Evolutionary conservation across 2,888 invertebrate species (phyloP), one percentile per base, ranked within the genome.

Genomic region (Bimastos eiseni): DNA sequence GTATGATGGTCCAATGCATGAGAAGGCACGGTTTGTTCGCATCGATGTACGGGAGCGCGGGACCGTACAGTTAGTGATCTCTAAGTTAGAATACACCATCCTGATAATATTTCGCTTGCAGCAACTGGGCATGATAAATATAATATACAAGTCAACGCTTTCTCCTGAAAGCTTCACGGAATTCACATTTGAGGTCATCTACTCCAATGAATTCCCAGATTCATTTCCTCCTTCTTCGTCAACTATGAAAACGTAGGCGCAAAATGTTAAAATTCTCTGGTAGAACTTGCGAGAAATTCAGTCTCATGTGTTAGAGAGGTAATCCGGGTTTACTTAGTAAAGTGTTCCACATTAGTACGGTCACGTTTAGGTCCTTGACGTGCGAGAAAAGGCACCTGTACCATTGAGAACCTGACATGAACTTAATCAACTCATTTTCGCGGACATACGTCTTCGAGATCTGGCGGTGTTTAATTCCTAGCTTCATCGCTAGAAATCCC

Each of bases 401-500:
- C 90, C 49, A 70, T 8, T 34, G 34, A 17, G 34, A 49, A 24
- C 37, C 44, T 34, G 33, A 44, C 24, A 89, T 49, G 30, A 49
- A 33, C 34, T 24, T 5, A 21, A n/a, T n/a, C 34, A 89, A 34
- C 8, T 89, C 34, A 1, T 37, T 70, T 19, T 70, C 90, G 37
- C 34, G 37, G 33, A 49, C 44, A 24, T 34, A 89, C n/a, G 49
- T 44, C 0, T 19, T 11, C 6, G 24, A 6, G 21, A 89, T 55
- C 90, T 70, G 33, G 0, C 15, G 3, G 36, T 34, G 90, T 33
- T 89, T 70, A 1, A 89, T 33, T 17, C 70, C 33, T 0, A 89
- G 49, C 24, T 19, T 55, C n/a, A n/a, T 70, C n/a, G 83, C 49
- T 33, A 89, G 90, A 36, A 89, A 89, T 34, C 90, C 90, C 49